Base-by-base conservation (phyloP, 92 coral and sea anemone genomes). In the Heteractis magnifica region DNA sequence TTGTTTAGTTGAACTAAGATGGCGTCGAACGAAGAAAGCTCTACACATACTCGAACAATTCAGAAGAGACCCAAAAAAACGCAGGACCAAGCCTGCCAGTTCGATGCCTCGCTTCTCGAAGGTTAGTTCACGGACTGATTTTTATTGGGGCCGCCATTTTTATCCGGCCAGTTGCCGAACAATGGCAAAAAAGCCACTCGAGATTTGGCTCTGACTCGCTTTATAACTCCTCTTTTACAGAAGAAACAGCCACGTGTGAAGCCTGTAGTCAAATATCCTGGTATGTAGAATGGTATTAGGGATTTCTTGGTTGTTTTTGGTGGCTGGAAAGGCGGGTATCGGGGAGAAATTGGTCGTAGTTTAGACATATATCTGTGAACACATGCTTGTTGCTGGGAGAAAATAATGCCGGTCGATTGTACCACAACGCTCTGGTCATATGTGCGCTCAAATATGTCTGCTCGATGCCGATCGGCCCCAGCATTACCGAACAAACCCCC, bases 51-150 rank as follows among this genome's bases (percentile, higher is more conserved):
- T 21, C 82, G 98, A 68, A 94, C 98, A 52, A 83, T 94, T 76
- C 98, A 91, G 82, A 94, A 92, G 86, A 86, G 98, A 89, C 93
- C 98, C 79, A 91, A 89, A 90, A 94, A 96, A 89, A 97, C 98
- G 0, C 99, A 97, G 79, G 99, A 97, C 85, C 99, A 97, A 71
- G 99, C 99, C 34, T 97, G 99, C 82, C 99, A 97, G 83, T 97
- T 97, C 86, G 99, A 97, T 93, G 95, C 99, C 44, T 89, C 97
- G 62, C 92, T 97, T 62, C 91, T 97, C 21, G 99, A 97, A 92
- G 99, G 99, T 97, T 79, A 86, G 91, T 70, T 72, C n/a, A 14
- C n/a, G 70, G 34, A 18, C 21, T 74, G 84, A 71, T 76, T 84
- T 80, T 56, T 78, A 26, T 60, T 71, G 21, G 51, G 56, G 65